Conservation (phyloP, 2,797 vertebrate species). For the Borostomias antarcticus region DNA sequence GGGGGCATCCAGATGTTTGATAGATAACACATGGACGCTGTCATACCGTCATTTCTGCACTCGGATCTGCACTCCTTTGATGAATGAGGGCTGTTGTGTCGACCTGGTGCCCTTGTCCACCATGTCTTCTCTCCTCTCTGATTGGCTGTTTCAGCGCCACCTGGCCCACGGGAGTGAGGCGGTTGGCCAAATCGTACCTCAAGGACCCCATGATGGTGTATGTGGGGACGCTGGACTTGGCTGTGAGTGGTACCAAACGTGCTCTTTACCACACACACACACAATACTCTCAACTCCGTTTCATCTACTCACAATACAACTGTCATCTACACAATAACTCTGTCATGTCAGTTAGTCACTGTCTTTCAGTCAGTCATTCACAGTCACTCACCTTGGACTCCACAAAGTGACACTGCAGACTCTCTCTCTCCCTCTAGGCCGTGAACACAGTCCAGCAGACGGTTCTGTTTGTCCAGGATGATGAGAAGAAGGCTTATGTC, state of each 20-base stretch:
- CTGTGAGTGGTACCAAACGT: constrained; percentile 76
- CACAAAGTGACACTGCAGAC: not conserved
- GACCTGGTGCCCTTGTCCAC: not conserved
- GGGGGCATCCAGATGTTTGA: no score
- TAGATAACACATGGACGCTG: no score
- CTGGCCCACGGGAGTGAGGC: constrained; percentile 91
- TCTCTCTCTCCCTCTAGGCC: constrained; percentile 69
- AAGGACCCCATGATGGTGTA: constrained; percentile 96
- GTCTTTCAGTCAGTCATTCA: not conserved
- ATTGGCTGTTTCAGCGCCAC: constrained; percentile 83
- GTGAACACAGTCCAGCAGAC: constrained; percentile 91
- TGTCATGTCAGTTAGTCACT: no score
- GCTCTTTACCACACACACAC: not conserved
- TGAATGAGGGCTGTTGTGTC: not conserved
- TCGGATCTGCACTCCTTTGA: no score
- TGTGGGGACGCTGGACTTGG: constrained; percentile 91
- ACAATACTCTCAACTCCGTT: no score
- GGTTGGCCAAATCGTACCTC: constrained; percentile 89
- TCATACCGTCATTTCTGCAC: no score
- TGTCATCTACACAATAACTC: no score
- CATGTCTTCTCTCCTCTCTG: not conserved
- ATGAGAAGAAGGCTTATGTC: constrained; percentile 87
- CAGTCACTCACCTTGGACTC: not conserved
- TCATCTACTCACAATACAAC: no score
- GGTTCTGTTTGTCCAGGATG: constrained; percentile 83